A percentile compares a stretch with the other conserved stretches of the same genome.
Conservation (phyloP, 1,140 invertebrate genomes). For the Lordiphosa stackelbergi region DNA sequence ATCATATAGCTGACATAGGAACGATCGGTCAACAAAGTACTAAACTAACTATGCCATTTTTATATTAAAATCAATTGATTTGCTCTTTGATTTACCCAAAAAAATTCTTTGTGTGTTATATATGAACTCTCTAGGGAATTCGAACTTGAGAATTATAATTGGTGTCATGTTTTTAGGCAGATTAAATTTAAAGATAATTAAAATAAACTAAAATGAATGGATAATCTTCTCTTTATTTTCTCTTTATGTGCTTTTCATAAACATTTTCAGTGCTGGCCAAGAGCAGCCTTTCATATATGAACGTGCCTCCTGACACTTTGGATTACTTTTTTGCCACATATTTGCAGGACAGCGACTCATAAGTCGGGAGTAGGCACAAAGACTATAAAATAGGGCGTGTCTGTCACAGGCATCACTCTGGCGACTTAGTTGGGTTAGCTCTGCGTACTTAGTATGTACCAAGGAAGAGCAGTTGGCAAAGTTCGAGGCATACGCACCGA, state of each 20-base stretch:
- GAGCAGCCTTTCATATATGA: slow-evolving; percentile 40
- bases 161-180: no score
- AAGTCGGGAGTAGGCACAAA: slow-evolving; percentile 50
- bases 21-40: no score
- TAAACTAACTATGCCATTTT: no score
- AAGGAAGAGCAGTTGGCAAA: slow-evolving; percentile 40
- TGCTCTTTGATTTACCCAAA: no score
- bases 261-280: slow-evolving; percentile 58
- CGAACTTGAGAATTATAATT: no score
- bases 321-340: slow-evolving; percentile 46
- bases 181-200: no score
- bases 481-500: slow-evolving; percentile 46
- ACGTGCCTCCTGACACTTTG: slow-evolving; percentile 40
- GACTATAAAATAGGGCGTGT: slow-evolving; percentile 59
- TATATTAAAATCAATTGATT: no score
- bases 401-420: slow-evolving; percentile 54
- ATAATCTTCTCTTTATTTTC: background rate
- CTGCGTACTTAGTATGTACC: slow-evolving; percentile 32
- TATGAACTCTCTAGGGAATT: no score
- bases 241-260: slow-evolving; percentile 44
- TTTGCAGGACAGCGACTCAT: slow-evolving; percentile 38
- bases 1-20: no score
- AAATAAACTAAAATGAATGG: no score
- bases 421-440: slow-evolving; percentile 35
- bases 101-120: no score